Conservation (phyloP, 2,113 vertebrate species). For the Theristicus caerulescens region DNA sequence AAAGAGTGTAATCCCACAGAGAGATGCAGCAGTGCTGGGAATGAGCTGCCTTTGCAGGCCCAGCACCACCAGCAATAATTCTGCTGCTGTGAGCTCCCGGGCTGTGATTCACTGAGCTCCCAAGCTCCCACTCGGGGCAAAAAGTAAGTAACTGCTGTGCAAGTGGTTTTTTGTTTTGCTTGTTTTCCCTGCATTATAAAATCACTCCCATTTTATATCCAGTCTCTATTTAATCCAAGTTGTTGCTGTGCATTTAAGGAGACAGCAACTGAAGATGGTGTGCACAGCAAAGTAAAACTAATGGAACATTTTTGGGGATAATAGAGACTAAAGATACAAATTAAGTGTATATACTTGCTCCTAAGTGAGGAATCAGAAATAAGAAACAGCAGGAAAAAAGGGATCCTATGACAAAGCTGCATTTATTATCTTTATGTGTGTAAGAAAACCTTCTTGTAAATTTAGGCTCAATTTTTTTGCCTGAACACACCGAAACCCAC, state of each 20-base stretch:
- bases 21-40: background rate
- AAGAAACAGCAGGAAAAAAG: background rate
- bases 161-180: background rate
- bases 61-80: background rate
- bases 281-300: background rate
- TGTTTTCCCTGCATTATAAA: background rate
- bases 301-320: fast-evolving
- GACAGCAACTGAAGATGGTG: background rate
- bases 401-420: background rate
- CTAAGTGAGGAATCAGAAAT: background rate
- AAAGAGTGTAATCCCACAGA: background rate
- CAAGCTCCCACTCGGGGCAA: background rate
- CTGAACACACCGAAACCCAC: background rate
- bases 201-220: background rate
- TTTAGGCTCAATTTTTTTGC: conserved; percentile 33
- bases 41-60: background rate
- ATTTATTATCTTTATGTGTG: background rate
- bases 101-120: background rate
- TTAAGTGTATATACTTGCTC: background rate
- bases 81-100: background rate
- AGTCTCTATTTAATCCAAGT: background rate
- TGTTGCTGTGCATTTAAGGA: background rate
- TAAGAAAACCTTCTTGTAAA: background rate
- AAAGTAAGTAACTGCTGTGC: background rate
- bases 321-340: background rate